Percentiles rank a stretch among this genome's conserved stretches.
Conservation (phyloP, 2,888 invertebrate species). For the Chrysolina americana region DNA sequence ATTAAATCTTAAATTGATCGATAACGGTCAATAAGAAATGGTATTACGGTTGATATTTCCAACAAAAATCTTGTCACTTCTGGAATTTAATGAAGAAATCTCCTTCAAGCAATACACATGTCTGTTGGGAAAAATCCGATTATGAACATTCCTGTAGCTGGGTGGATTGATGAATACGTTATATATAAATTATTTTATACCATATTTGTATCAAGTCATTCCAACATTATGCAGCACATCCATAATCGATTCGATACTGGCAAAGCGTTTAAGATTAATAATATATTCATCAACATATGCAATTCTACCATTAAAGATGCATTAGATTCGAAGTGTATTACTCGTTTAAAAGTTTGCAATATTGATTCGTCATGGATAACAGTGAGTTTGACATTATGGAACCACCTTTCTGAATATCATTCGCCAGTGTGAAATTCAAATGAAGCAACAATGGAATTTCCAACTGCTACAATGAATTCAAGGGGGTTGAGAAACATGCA, state of each 20-base stretch:
- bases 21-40: too few relatives aligned
- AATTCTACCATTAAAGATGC: conserved; percentile 22
- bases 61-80: not conserved
- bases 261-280: conserved; percentile 16
- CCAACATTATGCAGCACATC: conserved; percentile 14
- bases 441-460: not conserved
- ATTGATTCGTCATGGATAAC: conserved; percentile 5
- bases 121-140: not conserved
- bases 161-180: conserved; percentile 14
- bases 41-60: too few relatives aligned
- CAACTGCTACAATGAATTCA: too few relatives aligned
- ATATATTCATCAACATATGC: conserved; percentile 23
- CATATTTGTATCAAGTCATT: conserved; percentile 29
- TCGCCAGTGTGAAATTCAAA: not conserved
- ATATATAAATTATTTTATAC: conserved; percentile 16
- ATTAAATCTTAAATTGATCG: too few relatives aligned
- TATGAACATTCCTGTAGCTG: not conserved
- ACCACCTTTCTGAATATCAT: not conserved
- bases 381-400: not conserved
- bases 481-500: too few relatives aligned
- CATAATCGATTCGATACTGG: conserved; percentile 17
- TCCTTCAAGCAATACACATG: not conserved
- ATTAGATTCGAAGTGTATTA: conserved; percentile 15
- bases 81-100: not conserved
- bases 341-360: not conserved